A percentile compares a stretch with the other conserved stretches of the same genome.
Evolutionary conservation across 1,140 invertebrate species (phyloP).

Genomic region (Lethrus apterus): DNA sequence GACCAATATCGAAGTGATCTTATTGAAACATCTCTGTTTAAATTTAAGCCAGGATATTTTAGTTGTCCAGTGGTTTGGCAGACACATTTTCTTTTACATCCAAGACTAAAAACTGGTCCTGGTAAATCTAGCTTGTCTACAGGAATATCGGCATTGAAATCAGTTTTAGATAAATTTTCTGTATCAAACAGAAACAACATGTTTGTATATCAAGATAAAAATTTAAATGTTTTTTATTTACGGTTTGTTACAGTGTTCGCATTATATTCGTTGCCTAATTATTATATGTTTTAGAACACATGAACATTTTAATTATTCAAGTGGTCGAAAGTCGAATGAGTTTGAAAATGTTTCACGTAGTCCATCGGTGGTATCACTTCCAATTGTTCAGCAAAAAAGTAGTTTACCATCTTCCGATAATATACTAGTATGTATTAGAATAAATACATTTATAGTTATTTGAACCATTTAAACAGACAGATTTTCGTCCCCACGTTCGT

Average conservation of each 20-base stretch:
- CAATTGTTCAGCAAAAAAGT: conserved; percentile 33
- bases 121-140: conserved; percentile 53
- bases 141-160: conserved; percentile 57
- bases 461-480: conserved; percentile 18
- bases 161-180: conserved; percentile 63
- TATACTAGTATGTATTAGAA: too few relatives aligned
- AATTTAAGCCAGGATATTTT: conserved; percentile 60
- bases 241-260: conserved; percentile 21
- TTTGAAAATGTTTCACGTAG: conserved; percentile 43
- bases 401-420: conserved; percentile 16
- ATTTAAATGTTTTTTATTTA: conserved; percentile 65
- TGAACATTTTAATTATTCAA: conserved; percentile 36
- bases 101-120: conserved; percentile 59
- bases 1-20: conserved; percentile 31
- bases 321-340: conserved; percentile 30
- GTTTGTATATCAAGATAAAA: conserved; percentile 69
- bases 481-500: conserved; percentile 49
- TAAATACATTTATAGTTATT: too few relatives aligned
- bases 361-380: conserved; percentile 43
- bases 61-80: conserved; percentile 68
- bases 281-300: conserved; percentile 41
- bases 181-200: conserved; percentile 72
- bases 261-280: conserved; percentile 16
- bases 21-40: conserved; percentile 45
- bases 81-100: conserved; percentile 63